Evolutionary conservation across 2,888 invertebrate species (phyloP).

Genomic region (Drosophila diplacantha): DNA sequence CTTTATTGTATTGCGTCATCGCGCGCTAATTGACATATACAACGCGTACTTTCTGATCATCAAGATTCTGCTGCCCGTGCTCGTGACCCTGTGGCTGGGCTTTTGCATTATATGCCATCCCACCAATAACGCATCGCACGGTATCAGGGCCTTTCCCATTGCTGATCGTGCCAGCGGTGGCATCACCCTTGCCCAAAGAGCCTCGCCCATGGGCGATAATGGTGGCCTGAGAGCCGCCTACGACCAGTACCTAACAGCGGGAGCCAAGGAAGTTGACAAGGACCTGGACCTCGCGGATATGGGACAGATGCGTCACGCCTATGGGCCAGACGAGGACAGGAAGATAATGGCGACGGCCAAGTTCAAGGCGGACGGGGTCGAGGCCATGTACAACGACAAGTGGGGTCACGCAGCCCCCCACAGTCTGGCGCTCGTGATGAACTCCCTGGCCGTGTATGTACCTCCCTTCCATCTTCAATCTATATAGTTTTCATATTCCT

Average conservation of each 20-base stretch:
- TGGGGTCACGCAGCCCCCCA: constrained; percentile 46
- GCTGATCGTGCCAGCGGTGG: background rate
- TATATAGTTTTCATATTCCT: background rate
- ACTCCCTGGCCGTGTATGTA: constrained; percentile 52
- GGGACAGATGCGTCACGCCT: constrained; percentile 1
- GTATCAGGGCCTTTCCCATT: background rate
- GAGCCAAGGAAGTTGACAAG: constrained; percentile 13
- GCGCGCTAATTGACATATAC: constrained; percentile 33
- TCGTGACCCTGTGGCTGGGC: constrained; percentile 25
- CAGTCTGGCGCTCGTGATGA: constrained; percentile 48
- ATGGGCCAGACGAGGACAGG: constrained; percentile 17
- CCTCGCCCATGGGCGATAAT: rapidly evolving
- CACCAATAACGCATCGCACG: background rate
- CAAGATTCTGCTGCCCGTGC: constrained; percentile 33
- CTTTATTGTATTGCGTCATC: constrained; percentile 27
- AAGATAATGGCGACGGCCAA: constrained; percentile 38
- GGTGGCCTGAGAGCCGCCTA: constrained; percentile 20
- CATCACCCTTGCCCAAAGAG: constrained; percentile 14
- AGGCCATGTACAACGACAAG: constrained; percentile 49
- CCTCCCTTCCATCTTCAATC: background rate
- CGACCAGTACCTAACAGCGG: constrained; percentile 8
- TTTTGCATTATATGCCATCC: constrained; percentile 12
- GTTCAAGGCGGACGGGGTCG: constrained; percentile 28
- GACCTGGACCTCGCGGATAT: background rate
- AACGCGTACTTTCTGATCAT: constrained; percentile 22